A percentile compares a stretch with the other conserved stretches of the same genome.
Conservation (phyloP, 2,888 invertebrate species). For the Dioctria rufipes region DNA sequence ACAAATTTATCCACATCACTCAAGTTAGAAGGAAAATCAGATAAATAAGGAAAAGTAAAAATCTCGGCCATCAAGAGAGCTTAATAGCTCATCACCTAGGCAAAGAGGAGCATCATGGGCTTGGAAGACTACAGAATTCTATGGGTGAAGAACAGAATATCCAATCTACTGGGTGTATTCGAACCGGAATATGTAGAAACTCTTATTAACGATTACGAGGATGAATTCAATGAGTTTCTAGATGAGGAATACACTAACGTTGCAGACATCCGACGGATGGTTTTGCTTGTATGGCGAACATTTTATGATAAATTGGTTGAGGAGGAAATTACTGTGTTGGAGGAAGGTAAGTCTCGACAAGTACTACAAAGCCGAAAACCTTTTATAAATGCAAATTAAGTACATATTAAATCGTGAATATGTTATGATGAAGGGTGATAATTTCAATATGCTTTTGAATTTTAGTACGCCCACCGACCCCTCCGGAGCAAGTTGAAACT, state of each 20-base stretch:
- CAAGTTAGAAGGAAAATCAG: constrained; percentile 9
- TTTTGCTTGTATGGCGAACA: constrained; percentile 80
- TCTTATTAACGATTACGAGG: constrained; percentile 72
- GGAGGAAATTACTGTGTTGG: constrained; percentile 80
- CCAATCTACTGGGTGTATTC: constrained; percentile 67
- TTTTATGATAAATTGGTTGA: constrained; percentile 82
- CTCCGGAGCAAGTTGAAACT: constrained; percentile 66
- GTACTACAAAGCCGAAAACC: background rate
- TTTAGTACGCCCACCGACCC: constrained; percentile 70
- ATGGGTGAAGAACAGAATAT: constrained; percentile 80
- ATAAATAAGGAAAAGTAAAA: constrained; percentile 17
- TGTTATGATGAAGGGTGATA: background rate
- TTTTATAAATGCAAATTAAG: constrained; percentile 34
- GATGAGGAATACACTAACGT: constrained; percentile 73
- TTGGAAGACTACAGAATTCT: constrained; percentile 75
- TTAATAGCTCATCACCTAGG: constrained; percentile 9
- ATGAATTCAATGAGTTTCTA: constrained; percentile 73
- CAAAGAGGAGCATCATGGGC: constrained; percentile 54
- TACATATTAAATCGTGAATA: background rate
- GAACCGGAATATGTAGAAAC: constrained; percentile 67
- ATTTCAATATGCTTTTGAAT: constrained; percentile 27
- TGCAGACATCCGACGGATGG: constrained; percentile 74
- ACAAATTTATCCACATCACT: constrained; percentile 36
- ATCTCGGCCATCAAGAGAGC: constrained; percentile 38
- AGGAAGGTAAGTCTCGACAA: constrained; percentile 76